Evolutionary conservation across 2,113 vertebrate species (phyloP), one percentile per base, ranked within the genome.

Genomic region (Microcebus lehilahytsara): DNA sequence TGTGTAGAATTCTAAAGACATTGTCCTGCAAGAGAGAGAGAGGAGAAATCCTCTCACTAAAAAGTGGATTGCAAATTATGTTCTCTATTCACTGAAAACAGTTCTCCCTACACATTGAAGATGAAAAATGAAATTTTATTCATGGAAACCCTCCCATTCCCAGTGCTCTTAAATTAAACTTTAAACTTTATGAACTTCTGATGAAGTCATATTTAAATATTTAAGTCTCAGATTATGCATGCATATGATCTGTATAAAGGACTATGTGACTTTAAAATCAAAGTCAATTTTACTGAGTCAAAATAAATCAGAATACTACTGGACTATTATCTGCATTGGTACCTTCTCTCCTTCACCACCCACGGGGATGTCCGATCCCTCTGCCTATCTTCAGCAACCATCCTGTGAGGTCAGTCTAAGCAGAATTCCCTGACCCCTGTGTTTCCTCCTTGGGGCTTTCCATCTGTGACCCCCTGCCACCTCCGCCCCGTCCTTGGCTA

Each of bases 161-260:
- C 42, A 49, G 40, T 30, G 9, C 32, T 85, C 58, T 87, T 71
- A 85, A 93, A 72, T 80, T 80, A 87, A 72, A 69, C n/a, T 71
- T 88, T 78, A 69, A 93, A 72, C 9, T 89, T 77, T 49, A 89
- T 66, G 32, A 95, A 79, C 79, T 93, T 90, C 80, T 62, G 78
- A 86, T 66, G 66, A 77, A 93, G 67, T 62, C 27, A 37, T 27
- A 23, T 11, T 78, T 23, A 89, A 53, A 79, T 51, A 40, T 66
- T 46, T 10, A 67, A 27, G 25, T 13, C 30, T 9, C 58, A 79
- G 10, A 58, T 62, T 53, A n/a, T 53, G n/a, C 8, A 22, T 51
- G 10, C 74, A 32, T 89, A 16, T 74, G 46, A 86, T 67, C 60
- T 66, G 3, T 2, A 1, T n/a, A 77, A 56, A 46, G 32, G 53